These are phyloP conservation scores for Aulostomus chinensis DNA, from an alignment of 2,797 vertebrate species.

Conservation along the genomic window DNA sequence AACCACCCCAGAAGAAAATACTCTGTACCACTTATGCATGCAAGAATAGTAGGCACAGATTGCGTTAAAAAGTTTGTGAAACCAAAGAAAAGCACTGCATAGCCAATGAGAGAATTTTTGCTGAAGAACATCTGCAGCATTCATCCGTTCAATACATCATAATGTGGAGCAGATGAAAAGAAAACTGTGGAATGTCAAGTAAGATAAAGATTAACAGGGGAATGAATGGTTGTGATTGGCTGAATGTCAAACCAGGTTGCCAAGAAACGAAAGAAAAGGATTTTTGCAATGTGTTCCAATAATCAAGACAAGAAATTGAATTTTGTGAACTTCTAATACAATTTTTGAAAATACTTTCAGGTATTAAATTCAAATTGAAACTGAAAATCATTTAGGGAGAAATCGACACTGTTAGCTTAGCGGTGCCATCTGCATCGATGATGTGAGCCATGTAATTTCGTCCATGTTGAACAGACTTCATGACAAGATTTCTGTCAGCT, in stretches of 20 bases:
- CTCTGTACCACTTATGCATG: neutral
- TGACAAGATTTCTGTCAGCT: too few species aligned
- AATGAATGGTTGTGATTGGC: neutral
- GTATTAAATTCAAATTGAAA: too few species aligned
- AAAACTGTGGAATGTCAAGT: constrained; percentile 4
- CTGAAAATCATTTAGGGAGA: too few species aligned
- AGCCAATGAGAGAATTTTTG: neutral
- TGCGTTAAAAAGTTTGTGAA: neutral
- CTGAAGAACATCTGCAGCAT: constrained; percentile 3
- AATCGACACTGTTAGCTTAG: too few species aligned
- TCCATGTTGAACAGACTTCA: too few species aligned
- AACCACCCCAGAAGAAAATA: neutral
- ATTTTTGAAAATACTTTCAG: too few species aligned
- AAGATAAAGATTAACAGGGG: neutral
- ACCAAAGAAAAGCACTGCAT: neutral
- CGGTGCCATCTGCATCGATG: too few species aligned
- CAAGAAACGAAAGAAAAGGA: neutral
- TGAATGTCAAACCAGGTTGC: neutral
- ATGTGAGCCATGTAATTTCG: too few species aligned
- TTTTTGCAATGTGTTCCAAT: neutral
- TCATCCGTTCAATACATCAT: constrained; percentile 2
- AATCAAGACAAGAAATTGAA: neutral
- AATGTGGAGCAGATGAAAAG: constrained; percentile 17
- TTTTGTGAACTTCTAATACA: too few species aligned
- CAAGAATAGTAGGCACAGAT: neutral